Evolutionary conservation across 2,888 invertebrate species (phyloP).

Genomic region (Eristalis tenax): DNA sequence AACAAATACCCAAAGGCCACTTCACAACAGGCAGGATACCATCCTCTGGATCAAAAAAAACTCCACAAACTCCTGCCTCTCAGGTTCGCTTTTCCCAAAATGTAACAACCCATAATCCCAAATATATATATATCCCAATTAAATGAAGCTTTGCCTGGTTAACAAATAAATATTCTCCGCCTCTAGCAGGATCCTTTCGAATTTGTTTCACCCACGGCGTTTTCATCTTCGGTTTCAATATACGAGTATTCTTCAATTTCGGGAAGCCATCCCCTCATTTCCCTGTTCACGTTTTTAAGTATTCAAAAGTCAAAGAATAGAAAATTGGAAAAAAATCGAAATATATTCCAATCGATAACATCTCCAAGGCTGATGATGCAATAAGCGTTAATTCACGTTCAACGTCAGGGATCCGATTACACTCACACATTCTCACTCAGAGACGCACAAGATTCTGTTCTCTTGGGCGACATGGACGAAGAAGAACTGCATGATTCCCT

Average conservation of each 20-base stretch:
- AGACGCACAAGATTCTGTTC: slow-evolving; percentile 10
- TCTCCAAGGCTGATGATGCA: slow-evolving; percentile 70
- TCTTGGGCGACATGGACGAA: slow-evolving; percentile 44
- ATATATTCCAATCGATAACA: slow-evolving; percentile 65
- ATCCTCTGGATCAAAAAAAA: not conserved
- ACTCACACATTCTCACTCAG: slow-evolving; percentile 1
- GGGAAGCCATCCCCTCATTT: slow-evolving; percentile 12
- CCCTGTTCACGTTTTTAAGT: slow-evolving; percentile 42
- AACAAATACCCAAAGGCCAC: not conserved
- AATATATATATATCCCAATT: slow-evolving; percentile 60
- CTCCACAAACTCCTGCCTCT: not conserved
- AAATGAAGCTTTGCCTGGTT: slow-evolving; percentile 59
- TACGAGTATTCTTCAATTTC: slow-evolving; percentile 21
- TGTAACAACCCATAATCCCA: slow-evolving; percentile 20
- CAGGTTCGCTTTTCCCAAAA: not conserved
- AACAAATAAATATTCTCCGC: slow-evolving; percentile 51
- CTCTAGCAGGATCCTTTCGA: slow-evolving; percentile 27
- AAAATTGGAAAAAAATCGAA: slow-evolving; percentile 51
- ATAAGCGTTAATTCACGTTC: slow-evolving; percentile 72
- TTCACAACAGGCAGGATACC: not conserved
- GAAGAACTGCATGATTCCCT: slow-evolving; percentile 49
- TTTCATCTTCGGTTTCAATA: slow-evolving; percentile 20
- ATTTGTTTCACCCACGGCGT: slow-evolving; percentile 21
- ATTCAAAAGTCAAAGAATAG: slow-evolving; percentile 58
- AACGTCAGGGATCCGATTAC: slow-evolving; percentile 49